Evolutionary conservation across 2,888 invertebrate genomes (phyloP).

Genomic region (Myopa testacea): DNA sequence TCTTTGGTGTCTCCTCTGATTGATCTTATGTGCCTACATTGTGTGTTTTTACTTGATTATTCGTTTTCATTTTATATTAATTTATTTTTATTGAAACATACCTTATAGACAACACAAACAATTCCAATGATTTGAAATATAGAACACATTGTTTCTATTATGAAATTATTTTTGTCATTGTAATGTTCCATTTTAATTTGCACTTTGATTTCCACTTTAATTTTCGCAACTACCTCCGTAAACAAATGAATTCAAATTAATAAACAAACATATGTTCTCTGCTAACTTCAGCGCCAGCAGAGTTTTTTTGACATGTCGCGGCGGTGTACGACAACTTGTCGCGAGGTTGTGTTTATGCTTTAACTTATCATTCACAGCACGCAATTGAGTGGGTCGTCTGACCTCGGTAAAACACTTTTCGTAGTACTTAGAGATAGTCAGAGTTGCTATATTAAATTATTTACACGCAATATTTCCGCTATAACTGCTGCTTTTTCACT

Average conservation of each 20-base stretch:
- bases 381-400: too few relatives aligned
- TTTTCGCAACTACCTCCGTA: background rate
- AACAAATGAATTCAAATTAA: background rate
- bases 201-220: background rate
- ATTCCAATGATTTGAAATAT: constrained; percentile 3
- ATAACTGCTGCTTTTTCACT: too few relatives aligned
- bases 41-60: background rate
- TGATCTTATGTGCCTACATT: too few relatives aligned
- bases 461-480: too few relatives aligned
- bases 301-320: too few relatives aligned
- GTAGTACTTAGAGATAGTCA: too few relatives aligned
- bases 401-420: too few relatives aligned
- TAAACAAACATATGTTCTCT: too few relatives aligned
- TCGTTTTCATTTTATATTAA: background rate
- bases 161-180: background rate
- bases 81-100: background rate
- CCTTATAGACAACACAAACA: background rate
- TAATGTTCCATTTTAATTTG: background rate
- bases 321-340: background rate
- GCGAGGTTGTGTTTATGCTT: background rate
- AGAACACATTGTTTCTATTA: constrained; percentile 3
- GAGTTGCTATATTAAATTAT: too few relatives aligned
- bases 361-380: too few relatives aligned
- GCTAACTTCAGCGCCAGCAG: too few relatives aligned
- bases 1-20: too few relatives aligned